These are phyloP conservation scores for Sciurus niger DNA, from an alignment of 2,113 vertebrate genomes.

Conservation along the genomic window DNA sequence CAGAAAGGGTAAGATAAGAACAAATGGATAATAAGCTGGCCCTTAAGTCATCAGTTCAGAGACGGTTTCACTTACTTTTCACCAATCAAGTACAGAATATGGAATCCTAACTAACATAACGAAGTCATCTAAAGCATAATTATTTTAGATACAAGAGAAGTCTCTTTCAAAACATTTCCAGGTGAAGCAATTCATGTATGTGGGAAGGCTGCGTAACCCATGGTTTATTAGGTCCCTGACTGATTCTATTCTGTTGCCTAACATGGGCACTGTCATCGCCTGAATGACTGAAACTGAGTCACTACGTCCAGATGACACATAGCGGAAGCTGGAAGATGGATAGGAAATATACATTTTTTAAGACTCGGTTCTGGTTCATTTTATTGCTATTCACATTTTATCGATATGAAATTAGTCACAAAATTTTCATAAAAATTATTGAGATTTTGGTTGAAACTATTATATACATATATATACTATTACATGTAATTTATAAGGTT, in stretches of 20 bases:
- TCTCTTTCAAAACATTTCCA: neutral
- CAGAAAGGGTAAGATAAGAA: neutral
- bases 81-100: rapidly evolving
- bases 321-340: neutral
- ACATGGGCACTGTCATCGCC: neutral
- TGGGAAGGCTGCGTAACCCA: neutral
- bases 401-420: neutral
- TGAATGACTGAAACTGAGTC: neutral
- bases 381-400: neutral
- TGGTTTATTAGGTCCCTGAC: neutral
- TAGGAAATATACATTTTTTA: neutral
- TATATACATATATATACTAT: too few species aligned
- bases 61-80: neutral
- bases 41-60: neutral
- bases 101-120: neutral
- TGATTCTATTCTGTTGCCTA: neutral
- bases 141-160: neutral
- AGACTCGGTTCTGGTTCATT: neutral
- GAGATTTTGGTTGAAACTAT: neutral
- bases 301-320: neutral
- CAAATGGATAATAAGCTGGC: neutral
- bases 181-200: neutral
- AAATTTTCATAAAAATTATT: neutral
- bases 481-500: too few species aligned
- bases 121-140: neutral